Evolutionary conservation across 2,113 vertebrate genomes (phyloP).

Genomic region (Mus spicilegus): DNA sequence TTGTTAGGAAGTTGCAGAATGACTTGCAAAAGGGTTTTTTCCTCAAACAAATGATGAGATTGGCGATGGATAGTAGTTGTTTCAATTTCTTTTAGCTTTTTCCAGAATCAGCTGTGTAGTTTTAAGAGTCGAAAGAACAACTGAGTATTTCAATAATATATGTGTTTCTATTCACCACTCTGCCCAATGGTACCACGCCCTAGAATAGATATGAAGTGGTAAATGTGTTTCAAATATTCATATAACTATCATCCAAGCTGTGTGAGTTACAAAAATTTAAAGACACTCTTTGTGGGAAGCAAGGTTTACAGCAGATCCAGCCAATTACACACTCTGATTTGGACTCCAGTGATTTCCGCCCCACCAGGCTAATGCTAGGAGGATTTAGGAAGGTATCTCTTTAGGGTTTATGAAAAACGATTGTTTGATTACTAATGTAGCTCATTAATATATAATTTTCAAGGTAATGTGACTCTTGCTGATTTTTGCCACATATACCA

Average conservation of each 20-base stretch:
- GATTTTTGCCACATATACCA: neutral
- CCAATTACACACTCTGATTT: neutral
- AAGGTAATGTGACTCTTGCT: neutral
- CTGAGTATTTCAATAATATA: neutral
- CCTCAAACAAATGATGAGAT: neutral
- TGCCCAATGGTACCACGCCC: neutral
- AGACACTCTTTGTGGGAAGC: fast-evolving
- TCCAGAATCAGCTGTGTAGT: neutral
- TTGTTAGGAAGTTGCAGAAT: neutral
- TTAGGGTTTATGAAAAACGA: neutral
- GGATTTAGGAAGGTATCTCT: neutral
- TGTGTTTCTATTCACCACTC: neutral
- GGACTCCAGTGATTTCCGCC: neutral
- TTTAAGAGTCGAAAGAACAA: neutral
- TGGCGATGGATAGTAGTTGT: neutral
- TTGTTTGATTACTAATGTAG: neutral
- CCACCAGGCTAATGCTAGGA: neutral
- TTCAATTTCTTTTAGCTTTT: neutral
- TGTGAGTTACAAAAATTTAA: neutral
- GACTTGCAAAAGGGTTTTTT: neutral
- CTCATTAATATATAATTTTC: neutral
- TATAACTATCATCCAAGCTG: neutral
- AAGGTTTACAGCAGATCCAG: fast-evolving
- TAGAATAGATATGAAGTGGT: neutral
- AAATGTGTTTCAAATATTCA: neutral